Percentiles rank a stretch among this genome's conserved stretches.
Evolutionary conservation across 1,140 invertebrate genomes (phyloP).

Genomic region (Formica selysi): DNA sequence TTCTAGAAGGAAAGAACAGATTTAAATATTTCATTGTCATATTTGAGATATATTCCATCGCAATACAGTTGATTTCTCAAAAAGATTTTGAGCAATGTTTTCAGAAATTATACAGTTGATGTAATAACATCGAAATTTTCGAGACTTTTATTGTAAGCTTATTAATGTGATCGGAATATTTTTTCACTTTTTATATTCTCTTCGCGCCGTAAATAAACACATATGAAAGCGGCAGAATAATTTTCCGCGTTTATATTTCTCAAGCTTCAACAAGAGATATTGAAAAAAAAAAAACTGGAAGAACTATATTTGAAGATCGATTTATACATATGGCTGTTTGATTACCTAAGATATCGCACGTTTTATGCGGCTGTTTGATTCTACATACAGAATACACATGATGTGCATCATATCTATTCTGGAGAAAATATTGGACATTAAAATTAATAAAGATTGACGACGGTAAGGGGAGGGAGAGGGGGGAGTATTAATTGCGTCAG

Average conservation of each 20-base stretch:
- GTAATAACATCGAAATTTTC: neutral
- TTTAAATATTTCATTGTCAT: no score
- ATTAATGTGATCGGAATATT: neutral
- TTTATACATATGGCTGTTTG: neutral
- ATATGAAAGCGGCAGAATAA: neutral
- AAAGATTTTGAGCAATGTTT: neutral
- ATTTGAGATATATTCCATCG: no score
- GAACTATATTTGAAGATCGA: neutral
- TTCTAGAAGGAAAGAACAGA: no score
- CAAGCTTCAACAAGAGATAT: neutral
- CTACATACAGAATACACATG: neutral
- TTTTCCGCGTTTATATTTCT: neutral
- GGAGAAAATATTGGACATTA: neutral
- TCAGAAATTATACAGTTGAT: neutral
- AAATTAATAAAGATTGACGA: neutral
- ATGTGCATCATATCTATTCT: neutral
- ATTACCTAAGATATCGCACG: neutral
- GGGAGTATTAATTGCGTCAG: neutral
- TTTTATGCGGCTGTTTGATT: neutral
- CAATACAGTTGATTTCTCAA: no score
- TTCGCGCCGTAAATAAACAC: neutral
- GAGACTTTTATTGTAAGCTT: neutral
- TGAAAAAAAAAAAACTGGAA: neutral
- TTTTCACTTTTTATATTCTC: neutral
- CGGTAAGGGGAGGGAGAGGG: no score